phyloP scores from a whole-genome alignment of 2,113 vertebrate species.

The Zosterops hypoxanthus region DNA sequence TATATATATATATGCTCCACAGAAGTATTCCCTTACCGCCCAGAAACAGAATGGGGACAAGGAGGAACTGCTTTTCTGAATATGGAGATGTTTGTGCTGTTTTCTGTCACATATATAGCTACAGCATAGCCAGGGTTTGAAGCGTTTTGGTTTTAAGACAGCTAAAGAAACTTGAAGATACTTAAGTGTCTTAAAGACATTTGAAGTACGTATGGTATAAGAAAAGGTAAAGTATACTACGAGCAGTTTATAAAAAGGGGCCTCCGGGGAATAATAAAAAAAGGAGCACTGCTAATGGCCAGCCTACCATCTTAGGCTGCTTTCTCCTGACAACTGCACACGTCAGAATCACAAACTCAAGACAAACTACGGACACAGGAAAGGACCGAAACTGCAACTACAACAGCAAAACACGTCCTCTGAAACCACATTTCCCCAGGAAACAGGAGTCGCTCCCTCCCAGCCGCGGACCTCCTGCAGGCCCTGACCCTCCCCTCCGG shows the following conservation, averaged over 20 bases:
- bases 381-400: background rate
- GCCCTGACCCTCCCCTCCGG: background rate
- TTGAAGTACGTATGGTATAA: background rate
- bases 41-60: background rate
- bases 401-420: background rate
- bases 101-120: background rate
- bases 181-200: background rate
- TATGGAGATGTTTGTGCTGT: background rate
- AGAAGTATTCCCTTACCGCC: background rate
- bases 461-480: background rate
- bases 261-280: background rate
- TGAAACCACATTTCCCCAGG: background rate
- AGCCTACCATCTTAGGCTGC: background rate
- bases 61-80: background rate
- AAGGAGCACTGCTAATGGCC: background rate
- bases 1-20: background rate
- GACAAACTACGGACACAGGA: background rate
- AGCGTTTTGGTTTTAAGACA: background rate
- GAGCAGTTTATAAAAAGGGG: background rate
- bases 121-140: background rate
- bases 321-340: fast-evolving
- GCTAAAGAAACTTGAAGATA: background rate
- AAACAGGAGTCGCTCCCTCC: background rate
- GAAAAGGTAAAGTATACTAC: background rate
- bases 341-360: background rate